Evolutionary conservation across 2,888 invertebrate species (phyloP).

Genomic region (Ceraclea dissimilis): DNA sequence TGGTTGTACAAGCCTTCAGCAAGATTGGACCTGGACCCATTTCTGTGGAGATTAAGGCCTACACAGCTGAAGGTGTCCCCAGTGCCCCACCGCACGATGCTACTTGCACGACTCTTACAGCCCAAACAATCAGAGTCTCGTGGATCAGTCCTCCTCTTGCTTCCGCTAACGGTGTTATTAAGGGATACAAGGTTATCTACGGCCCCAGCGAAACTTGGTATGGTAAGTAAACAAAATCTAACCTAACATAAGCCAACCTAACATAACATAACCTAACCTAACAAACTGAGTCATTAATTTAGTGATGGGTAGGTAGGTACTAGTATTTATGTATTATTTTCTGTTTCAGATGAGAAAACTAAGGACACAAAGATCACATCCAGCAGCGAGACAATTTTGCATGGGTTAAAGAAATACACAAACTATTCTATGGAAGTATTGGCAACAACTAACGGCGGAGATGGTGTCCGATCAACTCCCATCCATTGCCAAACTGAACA

Average conservation of each 20-base stretch:
- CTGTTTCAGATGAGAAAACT: slow-evolving; percentile 69
- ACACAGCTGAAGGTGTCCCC: slow-evolving; percentile 90
- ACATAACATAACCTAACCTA: too few relatives aligned
- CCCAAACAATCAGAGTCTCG: slow-evolving; percentile 87
- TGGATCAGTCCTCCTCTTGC: slow-evolving; percentile 92
- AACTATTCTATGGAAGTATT: slow-evolving; percentile 96
- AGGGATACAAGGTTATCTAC: slow-evolving; percentile 91
- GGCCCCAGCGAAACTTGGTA: slow-evolving; percentile 89
- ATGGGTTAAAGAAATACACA: slow-evolving; percentile 88
- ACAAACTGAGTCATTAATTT: too few relatives aligned
- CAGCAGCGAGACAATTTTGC: slow-evolving; percentile 89
- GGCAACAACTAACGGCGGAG: slow-evolving; percentile 91
- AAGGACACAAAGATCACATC: slow-evolving; percentile 88
- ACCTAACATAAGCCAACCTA: too few relatives aligned
- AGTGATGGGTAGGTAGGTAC: background rate
- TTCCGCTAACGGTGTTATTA: slow-evolving; percentile 89
- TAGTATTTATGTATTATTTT: background rate
- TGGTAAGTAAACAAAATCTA: slow-evolving; percentile 54
- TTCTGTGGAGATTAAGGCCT: slow-evolving; percentile 81
- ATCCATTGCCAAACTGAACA: slow-evolving; percentile 94
- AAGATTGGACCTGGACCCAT: slow-evolving; percentile 89
- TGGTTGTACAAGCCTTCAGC: slow-evolving; percentile 92
- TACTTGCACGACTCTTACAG: slow-evolving; percentile 85
- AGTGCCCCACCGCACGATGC: slow-evolving; percentile 89
- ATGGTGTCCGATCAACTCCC: slow-evolving; percentile 80